Evolutionary conservation across 2,113 vertebrate species (phyloP).

Genomic region (Hippocampus zosterae): DNA sequence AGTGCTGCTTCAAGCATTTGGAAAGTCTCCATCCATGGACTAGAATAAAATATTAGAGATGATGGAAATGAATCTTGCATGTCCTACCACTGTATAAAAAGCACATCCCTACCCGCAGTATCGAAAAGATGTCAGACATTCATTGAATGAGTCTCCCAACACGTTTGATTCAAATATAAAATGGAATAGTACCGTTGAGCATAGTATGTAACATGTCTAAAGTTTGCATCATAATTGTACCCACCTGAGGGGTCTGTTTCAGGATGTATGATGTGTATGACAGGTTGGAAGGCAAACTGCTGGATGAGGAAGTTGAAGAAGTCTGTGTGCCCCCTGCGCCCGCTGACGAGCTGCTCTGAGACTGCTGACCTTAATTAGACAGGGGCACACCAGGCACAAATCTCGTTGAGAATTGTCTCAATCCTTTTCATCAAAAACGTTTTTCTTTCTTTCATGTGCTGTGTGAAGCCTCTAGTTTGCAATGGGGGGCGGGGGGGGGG

Average conservation of each 20-base stretch:
- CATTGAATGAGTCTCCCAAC: background rate
- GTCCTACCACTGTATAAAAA: background rate
- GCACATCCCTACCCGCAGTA: background rate
- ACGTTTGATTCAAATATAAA: conserved; percentile 1
- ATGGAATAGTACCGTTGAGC: background rate
- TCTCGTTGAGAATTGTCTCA: conserved; percentile 21
- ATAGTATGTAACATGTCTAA: background rate
- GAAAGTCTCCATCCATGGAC: conserved; percentile 2
- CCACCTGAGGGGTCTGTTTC: conserved; percentile 88
- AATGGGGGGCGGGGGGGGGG: too few relatives aligned
- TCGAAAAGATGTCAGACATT: background rate
- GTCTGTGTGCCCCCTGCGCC: conserved; percentile 67
- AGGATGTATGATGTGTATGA: conserved; percentile 97
- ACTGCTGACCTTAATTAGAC: conserved; percentile 81
- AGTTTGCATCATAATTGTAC: conserved; percentile 11
- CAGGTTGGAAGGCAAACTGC: conserved; percentile 86
- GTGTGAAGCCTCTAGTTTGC: background rate
- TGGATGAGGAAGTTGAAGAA: conserved; percentile 74
- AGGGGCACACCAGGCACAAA: conserved; percentile 30
- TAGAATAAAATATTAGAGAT: conserved; percentile 13
- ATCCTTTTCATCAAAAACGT: background rate
- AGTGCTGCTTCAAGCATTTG: conserved; percentile 30
- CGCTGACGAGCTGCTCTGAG: conserved; percentile 65
- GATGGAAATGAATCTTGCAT: conserved; percentile 2
- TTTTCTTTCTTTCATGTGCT: too few relatives aligned